These are phyloP conservation scores for Columbina picui DNA, from an alignment of 2,113 vertebrate genomes.

Conservation along the genomic window DNA sequence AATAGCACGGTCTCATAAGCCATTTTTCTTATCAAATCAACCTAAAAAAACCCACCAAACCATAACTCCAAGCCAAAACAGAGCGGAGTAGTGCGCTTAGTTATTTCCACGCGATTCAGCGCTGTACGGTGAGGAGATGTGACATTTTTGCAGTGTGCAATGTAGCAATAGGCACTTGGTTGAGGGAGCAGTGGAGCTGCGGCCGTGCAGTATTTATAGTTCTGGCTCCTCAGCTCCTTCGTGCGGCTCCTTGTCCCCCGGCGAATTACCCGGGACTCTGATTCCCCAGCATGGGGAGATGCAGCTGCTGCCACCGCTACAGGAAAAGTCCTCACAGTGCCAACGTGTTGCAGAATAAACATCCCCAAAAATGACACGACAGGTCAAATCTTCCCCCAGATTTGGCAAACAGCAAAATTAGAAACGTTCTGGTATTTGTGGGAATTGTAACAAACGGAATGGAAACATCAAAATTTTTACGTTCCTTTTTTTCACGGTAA, in stretches of 20 bases:
- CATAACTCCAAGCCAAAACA: not conserved
- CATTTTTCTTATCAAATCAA: not conserved
- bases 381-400: not conserved
- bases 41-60: accelerated
- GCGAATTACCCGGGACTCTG: accelerated
- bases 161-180: not conserved
- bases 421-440: accelerated
- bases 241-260: not conserved
- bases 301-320: constrained; percentile 17
- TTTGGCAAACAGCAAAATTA: not conserved
- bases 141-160: not conserved
- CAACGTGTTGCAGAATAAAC: not conserved
- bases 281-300: not conserved
- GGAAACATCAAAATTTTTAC: not conserved
- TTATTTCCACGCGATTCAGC: accelerated
- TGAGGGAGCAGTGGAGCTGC: not conserved
- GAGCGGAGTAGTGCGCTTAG: accelerated
- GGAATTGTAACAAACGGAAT: not conserved
- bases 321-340: not conserved
- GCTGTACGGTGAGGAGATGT: not conserved
- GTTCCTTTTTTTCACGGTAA: not conserved
- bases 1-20: not conserved
- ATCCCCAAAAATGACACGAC: not conserved
- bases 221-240: not conserved
- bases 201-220: constrained; percentile 11